Evolutionary conservation across 2,888 invertebrate species (phyloP).

Genomic region (Tholera decimalis): DNA sequence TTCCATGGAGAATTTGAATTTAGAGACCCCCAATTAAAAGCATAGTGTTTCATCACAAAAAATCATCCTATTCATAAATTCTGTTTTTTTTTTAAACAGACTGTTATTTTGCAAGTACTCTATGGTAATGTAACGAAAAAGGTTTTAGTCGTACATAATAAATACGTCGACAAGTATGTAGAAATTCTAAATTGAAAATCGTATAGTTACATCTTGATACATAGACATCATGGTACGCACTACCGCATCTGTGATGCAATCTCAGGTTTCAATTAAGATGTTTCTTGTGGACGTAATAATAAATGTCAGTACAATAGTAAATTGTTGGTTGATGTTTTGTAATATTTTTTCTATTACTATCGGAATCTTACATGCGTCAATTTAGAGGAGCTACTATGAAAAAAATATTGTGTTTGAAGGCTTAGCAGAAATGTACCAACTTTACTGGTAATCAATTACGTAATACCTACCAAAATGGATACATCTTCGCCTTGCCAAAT

Average conservation of each 20-base stretch:
- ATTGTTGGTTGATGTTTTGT: slow-evolving; percentile 19
- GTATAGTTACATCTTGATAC: slow-evolving; percentile 4
- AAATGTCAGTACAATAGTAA: slow-evolving; percentile 31
- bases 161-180: too few species aligned
- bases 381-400: background rate
- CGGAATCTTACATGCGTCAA: background rate
- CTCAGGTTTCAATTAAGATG: slow-evolving; percentile 23
- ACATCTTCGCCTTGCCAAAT: too few species aligned
- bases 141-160: background rate
- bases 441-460: too few species aligned
- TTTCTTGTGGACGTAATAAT: slow-evolving; percentile 32
- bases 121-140: background rate
- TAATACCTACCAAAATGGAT: too few species aligned
- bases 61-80: too few species aligned
- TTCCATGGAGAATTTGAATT: too few species aligned
- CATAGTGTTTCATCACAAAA: too few species aligned
- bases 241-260: slow-evolving; percentile 36
- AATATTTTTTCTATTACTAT: slow-evolving; percentile 3
- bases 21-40: too few species aligned
- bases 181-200: slow-evolving; percentile 5
- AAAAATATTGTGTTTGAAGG: background rate
- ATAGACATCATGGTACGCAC: slow-evolving; percentile 16
- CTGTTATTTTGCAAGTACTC: too few species aligned
- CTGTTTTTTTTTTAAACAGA: too few species aligned
- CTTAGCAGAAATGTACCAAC: too few species aligned